A percentile compares a stretch with the other conserved stretches of the same genome.
These are phyloP conservation scores for Alouatta caraya DNA, from an alignment of 2,797 vertebrate species.

Conservation along the genomic window DNA sequence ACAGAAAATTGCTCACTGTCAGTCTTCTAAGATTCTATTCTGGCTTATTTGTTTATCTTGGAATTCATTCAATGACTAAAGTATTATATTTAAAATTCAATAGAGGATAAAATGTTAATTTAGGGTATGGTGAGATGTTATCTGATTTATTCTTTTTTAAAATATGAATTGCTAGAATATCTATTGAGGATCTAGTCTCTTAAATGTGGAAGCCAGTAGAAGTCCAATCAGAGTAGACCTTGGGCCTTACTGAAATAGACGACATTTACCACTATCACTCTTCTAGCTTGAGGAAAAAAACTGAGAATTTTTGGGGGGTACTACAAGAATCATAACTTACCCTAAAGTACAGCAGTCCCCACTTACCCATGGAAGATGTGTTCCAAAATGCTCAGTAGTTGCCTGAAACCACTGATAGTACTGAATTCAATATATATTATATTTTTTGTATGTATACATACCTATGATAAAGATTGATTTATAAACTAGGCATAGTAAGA, in stretches of 20 bases:
- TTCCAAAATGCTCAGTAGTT: neutral
- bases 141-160: neutral
- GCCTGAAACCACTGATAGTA: neutral
- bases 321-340: neutral
- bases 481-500: neutral
- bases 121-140: neutral
- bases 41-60: slow-evolving; percentile 31
- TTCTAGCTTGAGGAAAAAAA: neutral
- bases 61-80: slow-evolving; percentile 44
- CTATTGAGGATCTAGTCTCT: neutral
- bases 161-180: neutral
- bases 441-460: neutral
- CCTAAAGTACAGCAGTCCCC: neutral
- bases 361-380: accelerated
- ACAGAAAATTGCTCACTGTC: slow-evolving; percentile 34
- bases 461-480: neutral
- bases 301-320: neutral
- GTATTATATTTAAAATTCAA: slow-evolving; percentile 49
- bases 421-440: neutral
- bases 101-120: neutral
- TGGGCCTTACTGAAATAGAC: neutral
- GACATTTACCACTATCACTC: neutral
- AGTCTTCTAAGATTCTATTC: neutral
- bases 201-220: neutral
- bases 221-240: neutral